Percentiles rank a stretch among this genome's conserved stretches.
These are phyloP conservation scores for Megalurothrips usitatus DNA, from an alignment of 2,888 invertebrate genomes.

Conservation along the genomic window DNA sequence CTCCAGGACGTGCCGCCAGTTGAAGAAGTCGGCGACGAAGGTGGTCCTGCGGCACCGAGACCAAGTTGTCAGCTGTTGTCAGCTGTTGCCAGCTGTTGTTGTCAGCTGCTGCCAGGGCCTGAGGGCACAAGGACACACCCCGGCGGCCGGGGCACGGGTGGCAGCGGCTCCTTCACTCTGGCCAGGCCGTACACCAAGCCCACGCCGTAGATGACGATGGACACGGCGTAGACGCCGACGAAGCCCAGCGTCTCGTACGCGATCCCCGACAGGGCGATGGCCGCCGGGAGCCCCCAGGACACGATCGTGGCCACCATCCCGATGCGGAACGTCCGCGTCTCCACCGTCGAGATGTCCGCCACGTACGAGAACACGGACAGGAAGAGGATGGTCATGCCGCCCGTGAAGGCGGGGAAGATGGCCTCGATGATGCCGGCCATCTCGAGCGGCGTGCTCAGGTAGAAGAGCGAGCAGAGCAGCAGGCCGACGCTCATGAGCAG, in stretches of 20 bases:
- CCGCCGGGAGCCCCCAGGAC: neutral
- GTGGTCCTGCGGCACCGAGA: neutral
- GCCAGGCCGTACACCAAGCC: neutral
- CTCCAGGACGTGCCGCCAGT: neutral
- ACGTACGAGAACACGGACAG: constrained; percentile 16
- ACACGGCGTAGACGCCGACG: neutral
- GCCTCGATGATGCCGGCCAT: neutral
- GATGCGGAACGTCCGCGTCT: constrained; percentile 9
- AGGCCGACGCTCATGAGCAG: neutral
- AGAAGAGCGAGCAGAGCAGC: neutral
- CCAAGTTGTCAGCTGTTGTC: neutral
- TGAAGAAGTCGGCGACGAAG: neutral
- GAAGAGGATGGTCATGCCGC: neutral
- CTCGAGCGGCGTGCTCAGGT: neutral
- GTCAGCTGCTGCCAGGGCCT: neutral
- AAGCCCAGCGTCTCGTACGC: neutral
- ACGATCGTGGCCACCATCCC: neutral
- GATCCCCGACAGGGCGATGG: neutral
- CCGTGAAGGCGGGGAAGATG: neutral
- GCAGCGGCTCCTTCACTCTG: neutral
- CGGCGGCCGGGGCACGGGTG: neutral
- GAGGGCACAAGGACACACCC: neutral
- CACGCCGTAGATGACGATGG: neutral
- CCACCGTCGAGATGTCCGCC: neutral
- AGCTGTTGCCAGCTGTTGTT: neutral